Percentiles rank a stretch among this genome's conserved stretches.
Evolutionary conservation across 2,888 invertebrate genomes (phyloP).

Genomic region (Diarsia rubi): DNA sequence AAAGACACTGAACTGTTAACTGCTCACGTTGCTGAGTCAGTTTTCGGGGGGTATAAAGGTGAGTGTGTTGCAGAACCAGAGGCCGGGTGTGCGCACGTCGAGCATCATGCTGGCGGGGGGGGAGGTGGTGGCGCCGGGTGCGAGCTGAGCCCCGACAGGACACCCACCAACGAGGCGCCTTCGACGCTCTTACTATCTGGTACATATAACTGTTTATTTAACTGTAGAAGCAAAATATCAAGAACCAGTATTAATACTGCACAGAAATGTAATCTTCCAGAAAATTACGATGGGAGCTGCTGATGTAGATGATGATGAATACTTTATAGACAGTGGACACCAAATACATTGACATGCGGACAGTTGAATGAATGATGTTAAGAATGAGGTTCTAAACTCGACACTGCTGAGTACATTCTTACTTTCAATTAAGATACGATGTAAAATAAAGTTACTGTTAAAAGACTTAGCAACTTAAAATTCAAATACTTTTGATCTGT

Average conservation of each 20-base stretch:
- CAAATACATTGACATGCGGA: neutral
- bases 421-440: neutral
- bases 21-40: constrained; percentile 16
- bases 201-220: neutral
- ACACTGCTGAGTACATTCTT: neutral
- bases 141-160: constrained; percentile 89
- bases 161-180: constrained; percentile 89
- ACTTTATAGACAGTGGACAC: neutral
- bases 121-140: constrained; percentile 85
- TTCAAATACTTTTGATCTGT: neutral
- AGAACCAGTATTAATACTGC: neutral
- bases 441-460: neutral
- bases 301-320: neutral
- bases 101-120: constrained; percentile 81
- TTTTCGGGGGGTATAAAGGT: constrained; percentile 2
- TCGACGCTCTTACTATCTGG: constrained; percentile 90
- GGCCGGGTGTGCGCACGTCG: constrained; percentile 88
- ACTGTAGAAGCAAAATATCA: neutral
- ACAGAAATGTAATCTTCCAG: neutral
- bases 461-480: neutral
- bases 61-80: constrained; percentile 81
- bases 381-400: neutral
- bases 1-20: constrained; percentile 47
- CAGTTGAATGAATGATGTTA: neutral
- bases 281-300: neutral